A percentile compares a stretch with the other conserved stretches of the same genome.
phyloP scores from a whole-genome alignment of 2,113 vertebrate species.

The Platanista minor region DNA sequence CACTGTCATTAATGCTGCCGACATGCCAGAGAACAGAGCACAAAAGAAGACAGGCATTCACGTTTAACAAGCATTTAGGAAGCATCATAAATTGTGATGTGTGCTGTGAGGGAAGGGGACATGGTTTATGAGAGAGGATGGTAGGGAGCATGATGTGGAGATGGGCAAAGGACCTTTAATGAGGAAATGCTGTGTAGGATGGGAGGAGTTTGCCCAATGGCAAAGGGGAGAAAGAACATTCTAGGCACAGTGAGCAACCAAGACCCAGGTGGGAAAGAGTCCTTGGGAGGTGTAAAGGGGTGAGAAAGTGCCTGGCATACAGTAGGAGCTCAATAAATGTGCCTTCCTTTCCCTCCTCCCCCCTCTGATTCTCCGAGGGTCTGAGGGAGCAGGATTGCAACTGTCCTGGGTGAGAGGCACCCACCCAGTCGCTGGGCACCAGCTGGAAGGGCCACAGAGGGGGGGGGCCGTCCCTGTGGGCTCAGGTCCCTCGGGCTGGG shows the following conservation, averaged over 20 bases:
- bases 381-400: accelerated
- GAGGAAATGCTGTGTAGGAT: background rate
- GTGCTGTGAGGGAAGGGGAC: background rate
- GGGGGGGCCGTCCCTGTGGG: background rate
- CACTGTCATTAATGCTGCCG: background rate
- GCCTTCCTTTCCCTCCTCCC: background rate
- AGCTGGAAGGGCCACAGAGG: background rate
- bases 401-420: background rate
- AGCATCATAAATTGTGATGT: background rate
- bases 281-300: background rate
- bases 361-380: background rate
- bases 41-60: background rate
- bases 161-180: background rate
- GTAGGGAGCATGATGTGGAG: background rate
- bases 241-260: background rate
- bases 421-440: background rate
- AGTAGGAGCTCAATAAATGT: background rate
- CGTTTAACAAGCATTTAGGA: background rate
- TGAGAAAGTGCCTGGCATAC: background rate
- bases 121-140: background rate
- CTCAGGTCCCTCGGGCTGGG: background rate
- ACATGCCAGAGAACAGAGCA: background rate
- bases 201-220: background rate
- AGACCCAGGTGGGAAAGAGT: background rate
- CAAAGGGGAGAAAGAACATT: background rate